Evolutionary conservation across 2,797 vertebrate genomes (phyloP).

Genomic region (Pipistrellus pipistrellus): DNA sequence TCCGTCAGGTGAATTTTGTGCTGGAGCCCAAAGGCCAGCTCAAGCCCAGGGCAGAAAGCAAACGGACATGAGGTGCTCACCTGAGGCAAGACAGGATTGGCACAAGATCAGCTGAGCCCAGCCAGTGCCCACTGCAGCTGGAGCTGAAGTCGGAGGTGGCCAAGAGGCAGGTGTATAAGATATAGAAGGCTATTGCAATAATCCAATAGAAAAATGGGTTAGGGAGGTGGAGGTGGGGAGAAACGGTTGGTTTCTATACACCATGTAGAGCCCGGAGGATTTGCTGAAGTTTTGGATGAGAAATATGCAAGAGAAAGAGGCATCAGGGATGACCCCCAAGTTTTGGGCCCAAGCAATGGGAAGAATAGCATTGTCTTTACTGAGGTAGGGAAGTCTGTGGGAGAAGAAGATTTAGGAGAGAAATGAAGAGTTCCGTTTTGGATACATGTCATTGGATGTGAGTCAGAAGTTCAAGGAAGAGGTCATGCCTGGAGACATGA

Average conservation of each 20-base stretch:
- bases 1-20: not conserved
- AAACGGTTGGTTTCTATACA: not conserved
- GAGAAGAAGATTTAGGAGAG: not conserved
- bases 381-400: not conserved
- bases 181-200: not conserved
- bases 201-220: not conserved
- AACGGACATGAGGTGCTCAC: not conserved
- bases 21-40: not conserved
- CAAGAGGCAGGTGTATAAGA: too few species aligned
- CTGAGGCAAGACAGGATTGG: not conserved
- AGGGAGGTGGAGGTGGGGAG: not conserved
- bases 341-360: not conserved
- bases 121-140: not conserved
- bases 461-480: not conserved
- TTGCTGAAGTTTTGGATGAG: not conserved
- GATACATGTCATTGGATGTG: not conserved
- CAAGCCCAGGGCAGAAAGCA: not conserved
- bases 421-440: not conserved
- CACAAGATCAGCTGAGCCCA: not conserved
- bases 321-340: not conserved
- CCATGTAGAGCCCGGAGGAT: not conserved
- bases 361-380: not conserved
- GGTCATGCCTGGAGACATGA: not conserved
- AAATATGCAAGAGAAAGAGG: not conserved
- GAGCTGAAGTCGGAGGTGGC: not conserved